These are phyloP conservation scores for Pangasianodon gigas DNA, from an alignment of 2,113 vertebrate species.

Conservation along the genomic window DNA sequence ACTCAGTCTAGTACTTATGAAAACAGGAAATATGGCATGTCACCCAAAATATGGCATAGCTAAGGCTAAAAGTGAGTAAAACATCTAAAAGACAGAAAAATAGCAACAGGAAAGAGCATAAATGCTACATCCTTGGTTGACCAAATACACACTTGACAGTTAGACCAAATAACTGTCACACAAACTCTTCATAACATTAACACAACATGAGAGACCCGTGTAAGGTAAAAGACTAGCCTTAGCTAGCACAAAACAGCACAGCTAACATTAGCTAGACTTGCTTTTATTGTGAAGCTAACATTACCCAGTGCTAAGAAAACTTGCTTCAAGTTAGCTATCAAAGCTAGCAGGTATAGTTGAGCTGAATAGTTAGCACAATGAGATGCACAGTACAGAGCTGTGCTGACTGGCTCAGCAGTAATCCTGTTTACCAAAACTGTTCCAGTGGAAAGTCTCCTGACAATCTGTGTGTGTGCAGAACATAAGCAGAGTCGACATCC, in stretches of 20 bases:
- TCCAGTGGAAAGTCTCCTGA: neutral
- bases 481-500: neutral
- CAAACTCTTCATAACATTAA: neutral
- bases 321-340: neutral
- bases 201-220: neutral
- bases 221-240: neutral
- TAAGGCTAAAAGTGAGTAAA: neutral
- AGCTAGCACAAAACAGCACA: neutral
- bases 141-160: neutral
- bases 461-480: neutral
- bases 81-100: neutral
- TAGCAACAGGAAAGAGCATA: too few relatives aligned
- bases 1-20: neutral
- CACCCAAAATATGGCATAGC: neutral
- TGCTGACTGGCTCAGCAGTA: neutral
- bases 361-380: neutral
- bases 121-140: neutral
- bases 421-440: neutral
- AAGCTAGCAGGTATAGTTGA: neutral
- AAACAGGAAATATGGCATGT: neutral
- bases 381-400: neutral
- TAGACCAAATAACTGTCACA: neutral
- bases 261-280: neutral
- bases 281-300: neutral
- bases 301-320: neutral